Evolutionary conservation across 2,797 vertebrate genomes (phyloP).

Genomic region (Mus caroli): DNA sequence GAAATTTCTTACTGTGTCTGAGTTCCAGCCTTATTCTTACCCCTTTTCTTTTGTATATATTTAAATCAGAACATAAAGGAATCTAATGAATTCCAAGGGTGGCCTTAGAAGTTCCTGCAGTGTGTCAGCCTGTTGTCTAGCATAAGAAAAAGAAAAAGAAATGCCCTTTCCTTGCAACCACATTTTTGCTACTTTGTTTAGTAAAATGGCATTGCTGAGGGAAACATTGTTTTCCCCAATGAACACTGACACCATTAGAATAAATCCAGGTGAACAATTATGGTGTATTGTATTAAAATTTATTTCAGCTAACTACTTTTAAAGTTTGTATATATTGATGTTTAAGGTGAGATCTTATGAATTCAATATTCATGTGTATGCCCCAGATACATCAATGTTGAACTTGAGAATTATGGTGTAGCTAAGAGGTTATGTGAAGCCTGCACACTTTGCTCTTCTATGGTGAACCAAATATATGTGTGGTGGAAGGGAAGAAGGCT

Average conservation of each 20-base stretch:
- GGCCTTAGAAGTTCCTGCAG: neutral
- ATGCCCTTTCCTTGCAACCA: neutral
- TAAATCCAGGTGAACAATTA: neutral
- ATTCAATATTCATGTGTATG: neutral
- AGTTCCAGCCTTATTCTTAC: neutral
- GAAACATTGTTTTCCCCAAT: neutral
- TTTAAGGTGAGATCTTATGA: neutral
- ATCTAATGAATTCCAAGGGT: constrained; percentile 32
- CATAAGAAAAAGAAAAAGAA: neutral
- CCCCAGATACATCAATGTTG: neutral
- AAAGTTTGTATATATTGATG: neutral
- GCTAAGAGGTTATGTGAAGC: no score
- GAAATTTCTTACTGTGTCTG: constrained; percentile 19
- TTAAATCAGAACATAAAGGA: constrained; percentile 53
- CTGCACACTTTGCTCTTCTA: neutral
- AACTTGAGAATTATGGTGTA: neutral
- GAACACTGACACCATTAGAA: neutral
- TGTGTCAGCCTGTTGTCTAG: neutral
- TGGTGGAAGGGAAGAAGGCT: neutral
- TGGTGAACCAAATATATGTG: neutral
- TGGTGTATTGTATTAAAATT: neutral
- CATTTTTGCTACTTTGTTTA: neutral
- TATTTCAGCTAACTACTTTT: neutral
- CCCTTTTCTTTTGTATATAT: neutral
- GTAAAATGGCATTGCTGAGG: neutral